Evolutionary conservation across 1,140 invertebrate species (phyloP).

Genomic region (Danaus plexippus): DNA sequence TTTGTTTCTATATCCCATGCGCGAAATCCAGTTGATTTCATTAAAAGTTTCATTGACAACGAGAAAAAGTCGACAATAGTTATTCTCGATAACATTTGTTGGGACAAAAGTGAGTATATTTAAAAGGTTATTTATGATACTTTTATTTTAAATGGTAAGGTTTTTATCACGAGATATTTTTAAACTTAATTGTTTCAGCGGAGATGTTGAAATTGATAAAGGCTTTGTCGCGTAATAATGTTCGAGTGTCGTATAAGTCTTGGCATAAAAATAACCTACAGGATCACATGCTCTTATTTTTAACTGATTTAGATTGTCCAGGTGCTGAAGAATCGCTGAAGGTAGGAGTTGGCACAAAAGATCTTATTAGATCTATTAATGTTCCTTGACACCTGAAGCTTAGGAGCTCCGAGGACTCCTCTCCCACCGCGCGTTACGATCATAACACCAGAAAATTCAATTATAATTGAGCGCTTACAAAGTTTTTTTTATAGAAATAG

Average conservation of each 20-base stretch:
- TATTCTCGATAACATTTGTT: conserved; percentile 33
- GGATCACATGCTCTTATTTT: conserved; percentile 29
- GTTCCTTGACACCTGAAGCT: too few species aligned
- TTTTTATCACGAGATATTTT: not conserved
- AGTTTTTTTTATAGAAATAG: conserved; percentile 13
- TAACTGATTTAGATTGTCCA: conserved; percentile 37
- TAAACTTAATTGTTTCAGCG: conserved; percentile 25
- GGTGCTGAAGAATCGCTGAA: conserved; percentile 21
- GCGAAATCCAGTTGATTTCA: conserved; percentile 27
- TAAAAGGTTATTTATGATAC: too few species aligned
- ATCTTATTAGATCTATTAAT: too few species aligned
- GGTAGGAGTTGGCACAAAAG: conserved; percentile 20
- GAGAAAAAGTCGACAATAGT: conserved; percentile 38
- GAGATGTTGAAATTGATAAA: conserved; percentile 29
- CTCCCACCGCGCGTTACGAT: too few species aligned
- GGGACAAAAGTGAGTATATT: conserved; percentile 34
- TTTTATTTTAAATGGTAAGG: too few species aligned
- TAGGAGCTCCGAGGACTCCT: too few species aligned
- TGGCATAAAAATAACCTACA: conserved; percentile 2
- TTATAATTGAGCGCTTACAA: conserved; percentile 1
- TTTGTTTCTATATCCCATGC: conserved; percentile 8
- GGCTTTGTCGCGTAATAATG: conserved; percentile 22
- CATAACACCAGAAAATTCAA: not conserved
- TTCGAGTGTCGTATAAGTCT: conserved; percentile 18
- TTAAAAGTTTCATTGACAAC: conserved; percentile 37